Evolutionary conservation across 2,797 vertebrate genomes (phyloP), one percentile per base, ranked within the genome.

Genomic region (Tamandua tetradactyla): DNA sequence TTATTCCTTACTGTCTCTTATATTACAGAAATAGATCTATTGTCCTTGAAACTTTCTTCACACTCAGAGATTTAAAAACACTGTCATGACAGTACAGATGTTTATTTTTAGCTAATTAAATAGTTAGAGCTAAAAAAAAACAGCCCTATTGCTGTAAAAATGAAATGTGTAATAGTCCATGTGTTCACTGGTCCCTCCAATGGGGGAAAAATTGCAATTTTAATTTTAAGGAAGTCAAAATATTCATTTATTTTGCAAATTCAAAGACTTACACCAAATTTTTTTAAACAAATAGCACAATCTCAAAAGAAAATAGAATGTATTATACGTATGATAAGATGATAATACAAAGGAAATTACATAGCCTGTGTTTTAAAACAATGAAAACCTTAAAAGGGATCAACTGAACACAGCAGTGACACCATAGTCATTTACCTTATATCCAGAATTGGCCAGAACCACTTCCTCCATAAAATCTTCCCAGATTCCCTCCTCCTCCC

Each of bases 11-110:
- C 42, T 83, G 52, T 68, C 75, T 93, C 86, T 94, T 93, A 88
- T 89, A 74, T 96, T 94, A 55, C 49, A 96, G 71, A 96, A 96
- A 93, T 95, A 97, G 91, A 93, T 62, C 82, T 37, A 93, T 32
- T 83, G 55, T 89, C 66, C 91, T 72, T 89, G 64, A 96, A 93
- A 89, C 30, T 32, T 94, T 94, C 90, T 75, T 76, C 82, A 76
- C 37, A 83, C 12, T 62, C 23, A 4, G 72, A 87, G 27, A 94
- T 80, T 64, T 68, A 92, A 75, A 72, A 96, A 88, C 23, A 87
- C 15, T 91, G 44, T 84, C 72, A 52, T 83, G 83, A 94, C 0
- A 92, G 68, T 79, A 69, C 37, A 79, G 32, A 92, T 95, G 81
- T 74, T 89, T 96, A 93, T 74, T 96, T 82, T 96, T 90, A 93